phyloP scores from a whole-genome alignment of 2,113 vertebrate species.

The Amia ocellicauda region DNA sequence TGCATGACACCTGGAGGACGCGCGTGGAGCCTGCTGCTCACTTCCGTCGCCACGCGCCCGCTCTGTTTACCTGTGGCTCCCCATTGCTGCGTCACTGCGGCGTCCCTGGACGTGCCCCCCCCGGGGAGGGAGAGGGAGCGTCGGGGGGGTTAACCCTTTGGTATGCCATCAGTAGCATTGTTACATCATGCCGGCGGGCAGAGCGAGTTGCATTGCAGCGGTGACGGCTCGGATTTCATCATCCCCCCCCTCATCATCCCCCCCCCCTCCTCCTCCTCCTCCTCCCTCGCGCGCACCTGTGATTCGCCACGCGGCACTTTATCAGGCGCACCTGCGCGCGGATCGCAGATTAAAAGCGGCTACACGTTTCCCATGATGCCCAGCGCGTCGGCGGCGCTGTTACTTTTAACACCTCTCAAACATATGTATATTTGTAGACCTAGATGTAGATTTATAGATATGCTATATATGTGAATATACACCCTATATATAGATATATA shows the following conservation, averaged over 20 bases:
- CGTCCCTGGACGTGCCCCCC: constrained; percentile 6
- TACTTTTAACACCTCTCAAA: too few species aligned
- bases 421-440: too few species aligned
- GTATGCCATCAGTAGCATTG: neutral
- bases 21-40: neutral
- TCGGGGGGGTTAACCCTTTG: constrained; percentile 5
- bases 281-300: neutral
- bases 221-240: neutral
- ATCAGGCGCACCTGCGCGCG: neutral
- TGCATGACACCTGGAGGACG: too few species aligned
- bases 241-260: neutral
- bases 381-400: too few species aligned
- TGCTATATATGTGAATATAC: too few species aligned
- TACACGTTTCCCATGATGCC: too few species aligned
- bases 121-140: neutral
- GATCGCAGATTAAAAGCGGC: too few species aligned
- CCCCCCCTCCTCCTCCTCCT: neutral
- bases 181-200: constrained; percentile 9
- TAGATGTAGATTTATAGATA: too few species aligned
- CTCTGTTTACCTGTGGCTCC: constrained; percentile 13
- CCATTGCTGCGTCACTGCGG: constrained; percentile 3
- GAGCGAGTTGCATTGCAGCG: neutral
- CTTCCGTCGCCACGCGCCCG: neutral
- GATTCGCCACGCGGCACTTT: neutral
- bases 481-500: too few species aligned